These are phyloP conservation scores for Pollenia griseotomentosa DNA, from an alignment of 2,888 invertebrate species.

Conservation along the genomic window DNA sequence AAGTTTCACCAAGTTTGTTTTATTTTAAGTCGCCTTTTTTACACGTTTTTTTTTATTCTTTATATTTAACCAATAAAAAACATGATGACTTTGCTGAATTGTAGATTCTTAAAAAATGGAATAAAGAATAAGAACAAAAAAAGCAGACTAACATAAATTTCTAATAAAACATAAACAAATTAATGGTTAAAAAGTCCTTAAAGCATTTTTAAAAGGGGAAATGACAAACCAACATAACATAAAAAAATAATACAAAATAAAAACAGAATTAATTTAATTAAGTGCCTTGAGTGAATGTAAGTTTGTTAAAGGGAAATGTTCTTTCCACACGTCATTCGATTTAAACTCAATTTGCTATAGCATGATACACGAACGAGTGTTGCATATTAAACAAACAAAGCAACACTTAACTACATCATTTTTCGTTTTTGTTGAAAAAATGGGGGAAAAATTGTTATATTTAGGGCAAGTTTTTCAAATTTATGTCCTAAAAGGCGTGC, in stretches of 20 bases:
- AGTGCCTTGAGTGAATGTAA: constrained; percentile 49
- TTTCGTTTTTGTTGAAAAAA: too few species aligned
- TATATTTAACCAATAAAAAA: constrained; percentile 23
- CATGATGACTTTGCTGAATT: constrained; percentile 60
- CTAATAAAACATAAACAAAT: constrained; percentile 25
- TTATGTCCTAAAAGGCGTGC: too few species aligned
- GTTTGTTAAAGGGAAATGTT: constrained; percentile 23
- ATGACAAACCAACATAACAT: background rate
- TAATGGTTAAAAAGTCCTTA: constrained; percentile 34
- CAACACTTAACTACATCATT: background rate
- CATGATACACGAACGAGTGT: constrained; percentile 50
- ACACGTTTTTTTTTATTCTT: background rate
- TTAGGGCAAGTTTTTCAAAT: too few species aligned
- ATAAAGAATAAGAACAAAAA: constrained; percentile 14
- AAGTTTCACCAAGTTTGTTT: too few species aligned
- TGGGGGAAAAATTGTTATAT: constrained; percentile 17
- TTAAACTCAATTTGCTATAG: constrained; percentile 49
- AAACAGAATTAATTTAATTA: constrained; percentile 32
- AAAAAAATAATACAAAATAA: background rate
- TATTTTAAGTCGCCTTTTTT: too few species aligned
- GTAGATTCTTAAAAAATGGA: constrained; percentile 14
- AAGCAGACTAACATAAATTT: background rate
- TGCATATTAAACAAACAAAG: constrained; percentile 37
- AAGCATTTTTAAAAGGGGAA: constrained; percentile 36
- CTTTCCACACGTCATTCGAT: constrained; percentile 46